Percentiles rank a stretch among this genome's conserved stretches.
These are phyloP conservation scores for Scomber scombrus DNA, from an alignment of 2,113 vertebrate genomes.

Conservation along the genomic window DNA sequence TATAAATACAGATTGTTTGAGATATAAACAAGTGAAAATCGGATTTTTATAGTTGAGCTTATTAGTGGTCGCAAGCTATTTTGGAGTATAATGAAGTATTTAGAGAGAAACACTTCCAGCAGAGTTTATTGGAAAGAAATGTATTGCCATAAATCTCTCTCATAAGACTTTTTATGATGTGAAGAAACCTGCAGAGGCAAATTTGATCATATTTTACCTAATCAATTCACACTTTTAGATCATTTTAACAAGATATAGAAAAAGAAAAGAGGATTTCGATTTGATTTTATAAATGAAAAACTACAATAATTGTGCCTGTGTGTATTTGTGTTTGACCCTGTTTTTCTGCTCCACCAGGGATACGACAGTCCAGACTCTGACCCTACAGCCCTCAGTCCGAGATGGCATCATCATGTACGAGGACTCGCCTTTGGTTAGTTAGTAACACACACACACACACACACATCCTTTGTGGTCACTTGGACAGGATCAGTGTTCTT, in stretches of 20 bases:
- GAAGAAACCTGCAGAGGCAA: neutral
- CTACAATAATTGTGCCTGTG: neutral
- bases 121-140: neutral
- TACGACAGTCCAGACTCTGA: constrained; percentile 96
- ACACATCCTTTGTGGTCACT: no score
- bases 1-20: no score
- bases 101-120: no score
- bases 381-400: constrained; percentile 95
- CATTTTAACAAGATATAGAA: neutral
- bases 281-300: neutral
- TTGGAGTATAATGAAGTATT: no score
- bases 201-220: neutral
- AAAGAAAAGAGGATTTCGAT: neutral
- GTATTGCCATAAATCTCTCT: no score
- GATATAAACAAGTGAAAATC: no score
- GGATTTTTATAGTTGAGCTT: no score
- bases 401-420: constrained; percentile 95
- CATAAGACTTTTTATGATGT: neutral
- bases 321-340: neutral
- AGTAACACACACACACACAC: neutral
- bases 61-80: no score
- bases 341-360: constrained; percentile 84
- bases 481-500: no score
- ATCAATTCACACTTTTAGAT: neutral
- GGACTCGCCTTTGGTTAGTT: constrained; percentile 91